These are phyloP conservation scores for Pachypanchax playfairii DNA, from an alignment of 2,113 vertebrate genomes.

Conservation along the genomic window DNA sequence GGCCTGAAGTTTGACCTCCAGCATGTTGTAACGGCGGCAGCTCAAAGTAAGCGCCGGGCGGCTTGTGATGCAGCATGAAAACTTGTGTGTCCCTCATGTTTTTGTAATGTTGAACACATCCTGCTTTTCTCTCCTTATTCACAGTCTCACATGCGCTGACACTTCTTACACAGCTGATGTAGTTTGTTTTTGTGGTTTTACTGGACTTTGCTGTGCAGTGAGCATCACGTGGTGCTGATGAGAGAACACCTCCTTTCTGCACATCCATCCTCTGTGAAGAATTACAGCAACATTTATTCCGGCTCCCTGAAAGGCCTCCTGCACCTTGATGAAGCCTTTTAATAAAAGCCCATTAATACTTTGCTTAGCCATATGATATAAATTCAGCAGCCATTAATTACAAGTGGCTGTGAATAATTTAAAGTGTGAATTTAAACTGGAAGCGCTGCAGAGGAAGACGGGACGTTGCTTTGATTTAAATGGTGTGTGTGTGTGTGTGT, in stretches of 20 bases:
- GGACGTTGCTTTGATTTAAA: slow-evolving; percentile 48
- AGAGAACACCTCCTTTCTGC: slow-evolving; percentile 8
- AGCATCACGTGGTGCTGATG: background rate
- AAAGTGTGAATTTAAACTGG: slow-evolving; percentile 63
- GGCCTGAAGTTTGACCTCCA: slow-evolving; percentile 73
- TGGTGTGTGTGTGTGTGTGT: slow-evolving; percentile 21
- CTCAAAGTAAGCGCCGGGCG: slow-evolving; percentile 61
- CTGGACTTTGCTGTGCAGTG: background rate
- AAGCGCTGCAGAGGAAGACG: slow-evolving; percentile 45
- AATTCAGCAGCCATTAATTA: slow-evolving; percentile 73
- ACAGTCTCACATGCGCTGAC: slow-evolving; percentile 26
- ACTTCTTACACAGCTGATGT: slow-evolving; percentile 1
- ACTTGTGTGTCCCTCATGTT: slow-evolving; percentile 67
- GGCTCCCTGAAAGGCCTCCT: slow-evolving; percentile 51
- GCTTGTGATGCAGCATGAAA: slow-evolving; percentile 36
- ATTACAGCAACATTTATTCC: slow-evolving; percentile 56
- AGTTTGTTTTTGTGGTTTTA: slow-evolving; percentile 12
- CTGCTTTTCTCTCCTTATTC: slow-evolving; percentile 16
- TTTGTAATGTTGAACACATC: slow-evolving; percentile 66
- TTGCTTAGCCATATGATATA: slow-evolving; percentile 62
- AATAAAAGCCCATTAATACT: slow-evolving; percentile 75
- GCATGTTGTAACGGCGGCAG: slow-evolving; percentile 67
- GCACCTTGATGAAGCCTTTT: slow-evolving; percentile 70
- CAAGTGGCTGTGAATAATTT: slow-evolving; percentile 71
- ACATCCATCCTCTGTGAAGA: slow-evolving; percentile 28